phyloP scores from a whole-genome alignment of 2,797 vertebrate genomes.

The Semotilus atromaculatus region DNA sequence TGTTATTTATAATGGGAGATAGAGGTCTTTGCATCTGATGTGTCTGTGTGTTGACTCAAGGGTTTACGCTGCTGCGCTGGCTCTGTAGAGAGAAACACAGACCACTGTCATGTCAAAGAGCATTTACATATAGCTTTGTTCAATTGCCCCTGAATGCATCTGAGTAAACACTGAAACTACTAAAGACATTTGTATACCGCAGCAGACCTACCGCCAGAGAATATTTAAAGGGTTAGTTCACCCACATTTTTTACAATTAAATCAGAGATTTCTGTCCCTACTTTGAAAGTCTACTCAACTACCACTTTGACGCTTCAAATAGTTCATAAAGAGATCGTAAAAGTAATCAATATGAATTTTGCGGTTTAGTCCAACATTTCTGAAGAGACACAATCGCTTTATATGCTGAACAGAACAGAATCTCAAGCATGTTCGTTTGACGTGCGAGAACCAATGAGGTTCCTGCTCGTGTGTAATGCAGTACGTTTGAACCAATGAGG shows the following conservation, averaged over 20 bases:
- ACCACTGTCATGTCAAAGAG: conserved; percentile 39
- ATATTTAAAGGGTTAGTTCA: background rate
- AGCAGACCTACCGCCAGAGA: background rate
- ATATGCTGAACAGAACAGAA: no score
- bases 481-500: no score
- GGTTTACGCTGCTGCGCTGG: conserved; percentile 1
- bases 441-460: no score
- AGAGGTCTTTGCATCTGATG: conserved; percentile 9
- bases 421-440: no score
- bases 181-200: conserved; percentile 7
- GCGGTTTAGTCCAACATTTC: no score
- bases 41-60: conserved; percentile 15
- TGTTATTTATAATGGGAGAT: conserved; percentile 1
- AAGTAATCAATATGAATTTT: background rate
- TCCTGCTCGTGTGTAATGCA: no score
- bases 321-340: background rate
- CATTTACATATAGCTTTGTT: conserved; percentile 40
- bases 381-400: no score
- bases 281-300: background rate
- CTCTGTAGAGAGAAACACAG: conserved; percentile 24
- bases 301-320: background rate
- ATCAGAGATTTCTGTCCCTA: background rate
- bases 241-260: background rate
- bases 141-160: background rate
- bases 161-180: conserved; percentile 10